Evolutionary conservation across 2,888 invertebrate species (phyloP).

Genomic region (Kuschelorhynchus macadamiae): DNA sequence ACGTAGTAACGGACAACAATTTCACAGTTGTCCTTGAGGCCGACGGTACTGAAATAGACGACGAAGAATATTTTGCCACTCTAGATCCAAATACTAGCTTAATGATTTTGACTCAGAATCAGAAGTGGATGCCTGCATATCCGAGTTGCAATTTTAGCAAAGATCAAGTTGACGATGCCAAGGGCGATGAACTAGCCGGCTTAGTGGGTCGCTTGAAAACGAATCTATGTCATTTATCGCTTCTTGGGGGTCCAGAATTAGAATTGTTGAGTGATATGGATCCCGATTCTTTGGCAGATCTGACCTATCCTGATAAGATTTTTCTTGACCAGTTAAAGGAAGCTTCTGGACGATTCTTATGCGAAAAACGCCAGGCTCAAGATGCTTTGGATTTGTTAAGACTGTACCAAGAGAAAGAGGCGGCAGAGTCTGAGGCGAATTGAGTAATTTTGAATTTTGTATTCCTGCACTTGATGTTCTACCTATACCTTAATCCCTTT

Average conservation of each 20-base stretch:
- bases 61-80: constrained; percentile 94
- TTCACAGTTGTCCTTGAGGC: constrained; percentile 89
- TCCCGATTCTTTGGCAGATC: constrained; percentile 88
- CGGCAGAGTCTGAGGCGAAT: constrained; percentile 54
- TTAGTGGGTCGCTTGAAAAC: constrained; percentile 84
- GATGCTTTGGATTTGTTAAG: constrained; percentile 89
- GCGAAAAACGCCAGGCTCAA: constrained; percentile 88
- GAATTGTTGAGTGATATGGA: constrained; percentile 92
- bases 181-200: constrained; percentile 76
- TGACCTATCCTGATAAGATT: constrained; percentile 79
- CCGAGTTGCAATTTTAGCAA: constrained; percentile 76
- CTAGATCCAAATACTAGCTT: constrained; percentile 89
- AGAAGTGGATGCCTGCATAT: constrained; percentile 81
- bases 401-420: constrained; percentile 73
- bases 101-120: constrained; percentile 81
- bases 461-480: constrained; percentile 36
- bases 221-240: constrained; percentile 87
- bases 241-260: constrained; percentile 86
- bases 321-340: constrained; percentile 87
- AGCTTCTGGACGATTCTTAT: constrained; percentile 79
- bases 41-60: constrained; percentile 96
- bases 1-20: constrained; percentile 70
- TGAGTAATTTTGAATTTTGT: constrained; percentile 24
- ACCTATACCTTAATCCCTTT: constrained; percentile 32
- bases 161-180: constrained; percentile 70